Conservation (phyloP, 2,797 vertebrate genomes). For the Neosalanx taihuensis region DNA sequence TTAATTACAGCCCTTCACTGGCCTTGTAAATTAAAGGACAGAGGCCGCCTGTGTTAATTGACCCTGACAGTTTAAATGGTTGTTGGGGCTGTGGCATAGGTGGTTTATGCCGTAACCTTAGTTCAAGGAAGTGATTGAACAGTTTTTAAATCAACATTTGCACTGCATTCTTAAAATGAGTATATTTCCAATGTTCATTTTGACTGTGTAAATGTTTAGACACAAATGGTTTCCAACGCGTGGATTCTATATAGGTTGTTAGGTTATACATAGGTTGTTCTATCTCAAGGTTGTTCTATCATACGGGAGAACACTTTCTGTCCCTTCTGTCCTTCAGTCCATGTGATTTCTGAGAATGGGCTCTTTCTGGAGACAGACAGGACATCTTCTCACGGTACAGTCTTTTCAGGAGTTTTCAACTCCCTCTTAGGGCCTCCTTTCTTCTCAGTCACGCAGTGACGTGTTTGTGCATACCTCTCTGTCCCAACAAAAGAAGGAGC, state of each 20-base stretch:
- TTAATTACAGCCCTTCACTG: slow-evolving; percentile 66
- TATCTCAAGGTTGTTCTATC: not conserved
- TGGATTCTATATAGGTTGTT: not conserved
- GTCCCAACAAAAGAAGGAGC: slow-evolving; percentile 59
- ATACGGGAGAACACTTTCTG: not conserved
- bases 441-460: slow-evolving; percentile 78
- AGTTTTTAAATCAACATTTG: slow-evolving; percentile 46
- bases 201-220: no score
- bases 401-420: slow-evolving; percentile 59
- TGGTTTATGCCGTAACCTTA: slow-evolving; percentile 27
- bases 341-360: not conserved
- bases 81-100: slow-evolving; percentile 57
- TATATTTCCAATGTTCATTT: not conserved
- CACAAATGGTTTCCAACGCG: not conserved
- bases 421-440: slow-evolving; percentile 72
- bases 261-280: not conserved
- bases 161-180: not conserved
- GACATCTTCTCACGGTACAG: slow-evolving; percentile 59
- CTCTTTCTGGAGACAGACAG: not conserved
- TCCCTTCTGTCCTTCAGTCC: not conserved
- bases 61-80: slow-evolving; percentile 62
- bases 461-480: slow-evolving; percentile 86
- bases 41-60: slow-evolving; percentile 66
- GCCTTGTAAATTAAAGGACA: slow-evolving; percentile 66
- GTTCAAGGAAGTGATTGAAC: not conserved